Evolutionary conservation across 2,113 vertebrate genomes (phyloP), one percentile per base, ranked within the genome.

Genomic region (Acrocephalus arundinaceus): DNA sequence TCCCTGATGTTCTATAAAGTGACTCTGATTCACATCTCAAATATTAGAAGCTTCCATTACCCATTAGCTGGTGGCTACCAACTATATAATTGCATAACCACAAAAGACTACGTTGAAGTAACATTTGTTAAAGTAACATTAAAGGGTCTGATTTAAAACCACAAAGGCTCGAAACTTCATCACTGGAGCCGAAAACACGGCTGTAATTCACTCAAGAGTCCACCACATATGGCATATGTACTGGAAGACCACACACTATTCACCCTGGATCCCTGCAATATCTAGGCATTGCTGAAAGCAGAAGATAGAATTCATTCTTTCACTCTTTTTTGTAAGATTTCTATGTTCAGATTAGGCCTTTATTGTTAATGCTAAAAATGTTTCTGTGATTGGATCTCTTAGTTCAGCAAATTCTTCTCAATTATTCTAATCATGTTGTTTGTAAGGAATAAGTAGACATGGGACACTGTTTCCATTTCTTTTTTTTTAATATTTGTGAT

Each of bases 1-100:
- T 90, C 96, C 96, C 90, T 72, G 96, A 96, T 73, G 92, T 96
- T 97, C 94, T 95, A 62, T 93, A 95, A 97, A 98, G 97, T 97
- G 86, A 93, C 96, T 96, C 94, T 97, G 98, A 98, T 97, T 98
- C 97, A 96, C 97, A 97, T 97, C 92, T 89, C 94, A 96, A 98
- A 97, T 98, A 98, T 98, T 97, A 98, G 97, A 98, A 96, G 94
- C 97, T 98, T 98, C 97, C 97, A 98, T 94, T 98, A 95, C 92
- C 93, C 95, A 96, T 97, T 94, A 89, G 96, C 75, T 95, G 93
- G 97, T 97, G 97, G 97, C 96, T 97, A 98, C 97, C 95, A 96
- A 97, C 97, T 98, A 90, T 98, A 97, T 98, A 98, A 98, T 98
- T 98, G 97, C 97, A 96, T 97, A 97, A 98, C 98, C 98, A 97